A percentile compares a stretch with the other conserved stretches of the same genome.
These are phyloP conservation scores for Tapirus indicus DNA, from an alignment of 2,797 vertebrate genomes.

Conservation along the genomic window DNA sequence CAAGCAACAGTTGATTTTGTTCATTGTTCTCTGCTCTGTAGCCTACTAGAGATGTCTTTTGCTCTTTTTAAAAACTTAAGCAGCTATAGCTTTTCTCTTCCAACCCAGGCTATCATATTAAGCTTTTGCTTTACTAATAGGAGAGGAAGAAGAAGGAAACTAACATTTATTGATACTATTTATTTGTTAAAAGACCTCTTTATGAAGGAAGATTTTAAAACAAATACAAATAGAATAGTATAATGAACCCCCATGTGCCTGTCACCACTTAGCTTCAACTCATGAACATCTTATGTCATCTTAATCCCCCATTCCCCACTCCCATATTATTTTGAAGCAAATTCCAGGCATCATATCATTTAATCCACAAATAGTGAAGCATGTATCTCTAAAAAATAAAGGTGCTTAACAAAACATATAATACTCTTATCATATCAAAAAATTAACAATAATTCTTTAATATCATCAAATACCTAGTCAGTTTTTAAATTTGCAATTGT, in stretches of 20 bases:
- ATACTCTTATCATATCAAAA: background rate
- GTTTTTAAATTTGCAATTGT: background rate
- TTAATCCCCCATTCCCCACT: background rate
- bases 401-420: background rate
- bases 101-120: background rate
- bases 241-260: background rate
- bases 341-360: background rate
- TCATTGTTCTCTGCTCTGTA: background rate
- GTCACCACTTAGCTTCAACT: background rate
- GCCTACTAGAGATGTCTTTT: background rate
- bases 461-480: background rate
- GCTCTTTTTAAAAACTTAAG: background rate
- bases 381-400: background rate
- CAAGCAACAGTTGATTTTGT: background rate
- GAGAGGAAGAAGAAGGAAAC: background rate
- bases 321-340: background rate
- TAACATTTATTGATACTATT: background rate
- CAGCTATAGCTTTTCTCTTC: background rate
- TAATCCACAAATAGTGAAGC: background rate
- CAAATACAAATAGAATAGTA: background rate
- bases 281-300: background rate
- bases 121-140: background rate
- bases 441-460: background rate
- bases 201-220: slow-evolving; percentile 18
- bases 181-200: background rate